Evolutionary conservation across 2,888 invertebrate genomes (phyloP).

Genomic region (Drosophila sordidula): DNA sequence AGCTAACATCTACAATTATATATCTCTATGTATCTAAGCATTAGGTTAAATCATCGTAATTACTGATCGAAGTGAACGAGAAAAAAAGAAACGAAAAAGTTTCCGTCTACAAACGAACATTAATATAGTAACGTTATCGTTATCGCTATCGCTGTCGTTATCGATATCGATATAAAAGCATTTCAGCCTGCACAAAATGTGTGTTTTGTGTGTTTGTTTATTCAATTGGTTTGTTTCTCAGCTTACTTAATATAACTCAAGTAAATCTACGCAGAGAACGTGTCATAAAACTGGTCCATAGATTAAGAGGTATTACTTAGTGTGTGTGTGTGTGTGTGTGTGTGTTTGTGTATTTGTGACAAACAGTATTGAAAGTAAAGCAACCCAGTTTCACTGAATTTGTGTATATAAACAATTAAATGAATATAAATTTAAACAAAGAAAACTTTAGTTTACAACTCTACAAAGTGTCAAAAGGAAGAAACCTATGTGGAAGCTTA

Average conservation of each 20-base stretch:
- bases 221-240: constrained; percentile 35
- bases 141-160: constrained; percentile 18
- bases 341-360: constrained; percentile 13
- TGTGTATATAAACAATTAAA: constrained; percentile 1
- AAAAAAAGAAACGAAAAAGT: constrained; percentile 8
- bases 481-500: constrained; percentile 29
- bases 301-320: constrained; percentile 74
- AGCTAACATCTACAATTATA: constrained; percentile 18
- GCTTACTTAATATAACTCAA: constrained; percentile 58
- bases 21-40: constrained; percentile 11
- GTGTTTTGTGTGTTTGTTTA: constrained; percentile 27
- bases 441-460: background rate
- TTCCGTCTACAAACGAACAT: constrained; percentile 12
- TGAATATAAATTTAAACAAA: background rate
- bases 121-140: constrained; percentile 9
- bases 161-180: constrained; percentile 32
- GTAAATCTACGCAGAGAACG: constrained; percentile 52
- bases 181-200: constrained; percentile 15
- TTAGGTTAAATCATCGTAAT: constrained; percentile 9
- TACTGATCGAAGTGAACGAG: constrained; percentile 2
- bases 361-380: background rate
- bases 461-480: constrained; percentile 2
- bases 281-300: constrained; percentile 71
- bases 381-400: background rate
- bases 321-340: constrained; percentile 17